Percentiles rank a stretch among this genome's conserved stretches.
Evolutionary conservation across 2,113 vertebrate genomes (phyloP).

Genomic region (Thryonomys swinderianus): DNA sequence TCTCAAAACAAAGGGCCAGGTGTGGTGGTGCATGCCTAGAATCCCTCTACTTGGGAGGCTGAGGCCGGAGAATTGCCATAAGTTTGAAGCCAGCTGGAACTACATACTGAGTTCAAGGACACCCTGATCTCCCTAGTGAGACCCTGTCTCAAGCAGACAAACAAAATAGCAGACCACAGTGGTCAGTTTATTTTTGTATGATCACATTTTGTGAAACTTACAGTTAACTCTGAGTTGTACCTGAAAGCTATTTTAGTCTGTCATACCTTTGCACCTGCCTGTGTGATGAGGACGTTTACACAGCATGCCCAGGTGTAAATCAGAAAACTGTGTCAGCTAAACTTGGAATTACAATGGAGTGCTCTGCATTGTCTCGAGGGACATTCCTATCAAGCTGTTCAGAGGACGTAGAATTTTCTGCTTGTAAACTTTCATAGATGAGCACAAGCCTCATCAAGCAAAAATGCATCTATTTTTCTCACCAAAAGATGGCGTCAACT

Average conservation of each 20-base stretch:
- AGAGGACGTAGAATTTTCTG: constrained; percentile 9
- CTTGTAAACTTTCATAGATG: neutral
- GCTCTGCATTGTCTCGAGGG: constrained; percentile 8
- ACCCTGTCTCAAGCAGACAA: neutral
- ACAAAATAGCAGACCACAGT: neutral
- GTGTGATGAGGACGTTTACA: neutral
- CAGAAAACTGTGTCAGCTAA: neutral
- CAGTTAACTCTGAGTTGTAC: neutral
- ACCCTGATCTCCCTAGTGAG: neutral
- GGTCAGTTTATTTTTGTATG: neutral
- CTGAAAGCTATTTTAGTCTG: constrained; percentile 41
- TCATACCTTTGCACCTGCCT: neutral
- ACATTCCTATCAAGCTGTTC: neutral
- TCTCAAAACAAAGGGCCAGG: neutral
- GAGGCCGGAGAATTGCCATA: neutral
- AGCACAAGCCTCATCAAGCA: neutral
- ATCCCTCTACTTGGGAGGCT: neutral
- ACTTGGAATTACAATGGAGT: neutral
- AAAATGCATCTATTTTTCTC: constrained; percentile 48
- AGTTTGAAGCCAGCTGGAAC: neutral
- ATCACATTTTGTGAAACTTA: neutral
- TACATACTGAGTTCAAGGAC: neutral
- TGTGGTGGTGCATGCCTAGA: neutral
- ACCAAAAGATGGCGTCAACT: constrained; percentile 72
- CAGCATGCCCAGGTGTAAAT: neutral